phyloP scores from a whole-genome alignment of 2,888 invertebrate genomes.

The Mamestra brassicae region DNA sequence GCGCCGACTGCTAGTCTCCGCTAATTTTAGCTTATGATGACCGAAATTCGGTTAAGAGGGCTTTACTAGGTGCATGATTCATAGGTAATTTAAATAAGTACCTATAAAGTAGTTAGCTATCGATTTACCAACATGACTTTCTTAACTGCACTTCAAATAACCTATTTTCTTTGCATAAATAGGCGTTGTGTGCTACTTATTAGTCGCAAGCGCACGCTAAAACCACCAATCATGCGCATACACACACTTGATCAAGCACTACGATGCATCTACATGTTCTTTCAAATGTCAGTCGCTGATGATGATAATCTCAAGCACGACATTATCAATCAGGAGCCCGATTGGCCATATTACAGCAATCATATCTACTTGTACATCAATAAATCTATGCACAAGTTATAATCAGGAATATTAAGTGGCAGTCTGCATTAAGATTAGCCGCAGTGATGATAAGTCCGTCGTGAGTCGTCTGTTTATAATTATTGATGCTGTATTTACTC shows the following conservation, averaged over 20 bases:
- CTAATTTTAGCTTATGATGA: not conserved
- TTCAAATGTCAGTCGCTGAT: slow-evolving; percentile 62
- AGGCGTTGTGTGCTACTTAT: slow-evolving; percentile 12
- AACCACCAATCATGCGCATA: slow-evolving; percentile 51
- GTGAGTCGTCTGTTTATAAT: slow-evolving; percentile 48
- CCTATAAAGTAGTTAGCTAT: not conserved
- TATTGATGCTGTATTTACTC: slow-evolving; percentile 54
- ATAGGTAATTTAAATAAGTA: not conserved
- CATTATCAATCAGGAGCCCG: slow-evolving; percentile 64
- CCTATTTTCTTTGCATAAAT: slow-evolving; percentile 24
- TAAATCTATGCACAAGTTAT: slow-evolving; percentile 47
- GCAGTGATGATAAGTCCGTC: slow-evolving; percentile 48
- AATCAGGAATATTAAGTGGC: slow-evolving; percentile 58
- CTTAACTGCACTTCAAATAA: slow-evolving; percentile 12
- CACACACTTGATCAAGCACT: slow-evolving; percentile 33
- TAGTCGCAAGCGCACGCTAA: slow-evolving; percentile 41
- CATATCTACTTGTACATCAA: slow-evolving; percentile 44
- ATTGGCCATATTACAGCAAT: slow-evolving; percentile 65
- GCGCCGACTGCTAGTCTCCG: not conserved
- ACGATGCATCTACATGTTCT: slow-evolving; percentile 30
- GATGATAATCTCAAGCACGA: slow-evolving; percentile 61
- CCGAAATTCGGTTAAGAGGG: not conserved
- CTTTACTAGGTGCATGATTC: not conserved
- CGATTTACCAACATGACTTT: not conserved
- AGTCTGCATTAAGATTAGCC: slow-evolving; percentile 39